These are phyloP conservation scores for Amphilophus citrinellus DNA, from an alignment of 2,113 vertebrate species.

Conservation along the genomic window DNA sequence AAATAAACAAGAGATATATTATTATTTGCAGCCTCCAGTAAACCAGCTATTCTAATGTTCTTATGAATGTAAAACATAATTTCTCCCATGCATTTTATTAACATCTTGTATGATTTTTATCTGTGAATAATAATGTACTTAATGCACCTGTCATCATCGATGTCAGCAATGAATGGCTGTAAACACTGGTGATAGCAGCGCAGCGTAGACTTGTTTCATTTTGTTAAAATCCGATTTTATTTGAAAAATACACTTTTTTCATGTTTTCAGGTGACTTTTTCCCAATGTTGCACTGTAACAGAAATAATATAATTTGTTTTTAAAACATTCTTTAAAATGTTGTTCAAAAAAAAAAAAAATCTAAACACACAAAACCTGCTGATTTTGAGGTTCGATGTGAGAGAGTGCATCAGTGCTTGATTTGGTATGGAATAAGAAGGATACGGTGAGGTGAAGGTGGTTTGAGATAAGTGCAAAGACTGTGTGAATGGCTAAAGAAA, in stretches of 20 bases:
- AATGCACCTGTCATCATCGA: conserved; percentile 53
- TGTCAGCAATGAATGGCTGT: conserved; percentile 35
- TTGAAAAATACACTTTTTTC: conserved; percentile 14
- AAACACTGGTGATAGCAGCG: conserved; percentile 24
- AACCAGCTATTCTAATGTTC: conserved; percentile 37
- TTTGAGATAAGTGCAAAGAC: conserved; percentile 50
- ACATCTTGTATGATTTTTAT: conserved; percentile 39
- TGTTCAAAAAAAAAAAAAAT: neutral
- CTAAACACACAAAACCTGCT: conserved; percentile 11
- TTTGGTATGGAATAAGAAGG: conserved; percentile 29
- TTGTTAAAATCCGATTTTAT: conserved; percentile 1
- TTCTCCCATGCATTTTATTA: conserved; percentile 22
- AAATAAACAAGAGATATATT: neutral
- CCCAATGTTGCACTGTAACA: conserved; percentile 53
- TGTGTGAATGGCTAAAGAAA: conserved; percentile 30
- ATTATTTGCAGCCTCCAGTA: conserved; percentile 18
- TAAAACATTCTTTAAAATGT: conserved; percentile 37
- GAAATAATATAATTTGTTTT: conserved; percentile 22
- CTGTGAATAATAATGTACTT: conserved; percentile 64
- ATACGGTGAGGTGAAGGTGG: conserved; percentile 31
- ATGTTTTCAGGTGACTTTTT: conserved; percentile 23
- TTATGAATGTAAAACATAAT: conserved; percentile 18
- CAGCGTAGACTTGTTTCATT: conserved; percentile 27
- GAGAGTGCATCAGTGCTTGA: conserved; percentile 46
- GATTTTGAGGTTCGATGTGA: conserved; percentile 19